These are phyloP conservation scores for Choloepus hoffmanni DNA, from an alignment of 2,113 vertebrate genomes.

Conservation along the genomic window DNA sequence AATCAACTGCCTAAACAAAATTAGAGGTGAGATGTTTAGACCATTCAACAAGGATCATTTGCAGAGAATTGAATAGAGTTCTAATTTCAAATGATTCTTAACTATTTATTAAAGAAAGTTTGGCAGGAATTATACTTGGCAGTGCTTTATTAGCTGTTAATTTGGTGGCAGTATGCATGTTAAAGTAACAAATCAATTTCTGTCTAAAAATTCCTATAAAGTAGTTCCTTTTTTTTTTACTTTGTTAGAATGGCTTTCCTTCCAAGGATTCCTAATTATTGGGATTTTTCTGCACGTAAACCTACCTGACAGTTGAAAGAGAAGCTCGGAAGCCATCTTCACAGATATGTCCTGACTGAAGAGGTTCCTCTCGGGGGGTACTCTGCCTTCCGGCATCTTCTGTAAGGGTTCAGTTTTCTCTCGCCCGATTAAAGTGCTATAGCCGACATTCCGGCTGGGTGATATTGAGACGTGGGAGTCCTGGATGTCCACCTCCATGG, in stretches of 20 bases:
- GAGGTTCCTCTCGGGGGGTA: slow-evolving; percentile 94
- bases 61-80: slow-evolving; percentile 41
- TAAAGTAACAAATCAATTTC: slow-evolving; percentile 47
- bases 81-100: slow-evolving; percentile 54
- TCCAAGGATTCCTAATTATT: background rate
- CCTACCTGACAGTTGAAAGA: slow-evolving; percentile 98
- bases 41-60: background rate
- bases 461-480: slow-evolving; percentile 89
- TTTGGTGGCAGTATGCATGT: background rate
- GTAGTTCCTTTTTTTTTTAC: background rate
- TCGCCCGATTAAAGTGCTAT: slow-evolving; percentile 95
- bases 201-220: background rate
- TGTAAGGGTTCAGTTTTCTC: slow-evolving; percentile 93
- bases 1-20: slow-evolving; percentile 47
- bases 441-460: slow-evolving; percentile 90
- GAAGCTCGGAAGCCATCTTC: slow-evolving; percentile 99
- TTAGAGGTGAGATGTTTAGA: slow-evolving; percentile 41
- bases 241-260: background rate
- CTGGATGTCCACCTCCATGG: slow-evolving; percentile 97
- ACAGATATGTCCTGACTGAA: slow-evolving; percentile 99
- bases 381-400: slow-evolving; percentile 92
- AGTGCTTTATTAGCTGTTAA: background rate
- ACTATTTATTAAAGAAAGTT: slow-evolving; percentile 62
- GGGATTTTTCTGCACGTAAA: background rate
- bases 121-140: slow-evolving; percentile 51